A percentile compares a stretch with the other conserved stretches of the same genome.
phyloP scores from a whole-genome alignment of 2,113 vertebrate species.

The Calidris pugnax region DNA sequence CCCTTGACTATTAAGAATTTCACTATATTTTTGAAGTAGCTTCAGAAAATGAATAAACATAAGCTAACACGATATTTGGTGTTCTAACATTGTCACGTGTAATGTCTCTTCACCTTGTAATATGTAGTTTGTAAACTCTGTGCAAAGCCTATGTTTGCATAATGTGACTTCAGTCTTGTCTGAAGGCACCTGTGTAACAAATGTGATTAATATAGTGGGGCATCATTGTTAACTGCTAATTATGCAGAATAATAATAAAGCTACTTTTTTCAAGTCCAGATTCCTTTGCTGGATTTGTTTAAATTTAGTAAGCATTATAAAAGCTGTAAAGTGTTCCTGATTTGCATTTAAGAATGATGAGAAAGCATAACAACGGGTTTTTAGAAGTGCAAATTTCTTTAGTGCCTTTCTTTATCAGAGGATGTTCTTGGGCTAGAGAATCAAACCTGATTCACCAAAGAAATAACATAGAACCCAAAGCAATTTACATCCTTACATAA shows the following conservation, averaged over 20 bases:
- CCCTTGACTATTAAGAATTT: neutral
- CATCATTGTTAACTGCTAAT: neutral
- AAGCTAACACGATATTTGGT: neutral
- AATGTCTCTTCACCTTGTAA: neutral
- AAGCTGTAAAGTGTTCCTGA: neutral
- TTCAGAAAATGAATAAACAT: neutral
- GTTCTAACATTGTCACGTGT: neutral
- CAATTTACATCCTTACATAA: neutral
- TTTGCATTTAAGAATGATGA: conserved; percentile 29
- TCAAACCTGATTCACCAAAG: neutral
- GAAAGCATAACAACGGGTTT: neutral
- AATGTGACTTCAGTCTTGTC: neutral
- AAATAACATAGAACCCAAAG: neutral
- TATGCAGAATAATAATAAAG: conserved; percentile 1
- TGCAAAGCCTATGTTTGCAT: neutral
- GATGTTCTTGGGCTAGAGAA: neutral
- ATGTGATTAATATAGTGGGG: neutral
- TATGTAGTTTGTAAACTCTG: neutral
- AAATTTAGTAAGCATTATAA: conserved; percentile 26
- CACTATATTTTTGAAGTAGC: neutral
- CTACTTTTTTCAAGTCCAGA: neutral
- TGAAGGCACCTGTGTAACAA: neutral
- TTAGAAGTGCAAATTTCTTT: conserved; percentile 32
- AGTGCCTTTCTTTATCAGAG: neutral
- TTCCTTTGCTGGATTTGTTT: neutral